Percentiles rank a stretch among this genome's conserved stretches.
phyloP scores from a whole-genome alignment of 2,113 vertebrate genomes.

The Piprites chloris region DNA sequence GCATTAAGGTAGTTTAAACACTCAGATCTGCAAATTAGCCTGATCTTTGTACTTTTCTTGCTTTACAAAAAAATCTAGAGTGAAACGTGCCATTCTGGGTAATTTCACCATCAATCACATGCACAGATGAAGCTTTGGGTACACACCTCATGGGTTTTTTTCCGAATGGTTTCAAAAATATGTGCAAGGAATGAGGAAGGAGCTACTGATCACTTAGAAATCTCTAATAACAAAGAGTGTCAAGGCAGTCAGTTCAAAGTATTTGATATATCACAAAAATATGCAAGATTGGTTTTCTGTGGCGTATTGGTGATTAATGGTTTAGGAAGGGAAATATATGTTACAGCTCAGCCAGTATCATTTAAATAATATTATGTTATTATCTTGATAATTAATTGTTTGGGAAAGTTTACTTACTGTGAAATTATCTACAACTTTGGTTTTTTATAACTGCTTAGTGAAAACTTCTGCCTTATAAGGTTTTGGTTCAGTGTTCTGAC shows the following conservation, averaged over 20 bases:
- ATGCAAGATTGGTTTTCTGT: not conserved
- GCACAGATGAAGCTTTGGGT: not conserved
- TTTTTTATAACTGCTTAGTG: not conserved
- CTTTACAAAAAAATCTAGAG: slow-evolving; percentile 1
- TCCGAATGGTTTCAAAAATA: not conserved
- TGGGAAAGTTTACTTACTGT: not conserved
- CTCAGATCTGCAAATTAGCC: slow-evolving; percentile 34
- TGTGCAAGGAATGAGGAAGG: not conserved
- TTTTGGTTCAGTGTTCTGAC: not conserved
- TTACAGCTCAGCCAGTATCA: not conserved
- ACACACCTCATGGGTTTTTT: fast-evolving
- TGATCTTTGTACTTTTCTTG: slow-evolving; percentile 2
- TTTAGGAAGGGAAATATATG: not conserved
- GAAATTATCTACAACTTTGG: not conserved
- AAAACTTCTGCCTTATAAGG: not conserved
- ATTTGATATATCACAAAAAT: not conserved
- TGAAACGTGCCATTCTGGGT: slow-evolving; percentile 23
- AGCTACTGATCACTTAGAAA: not conserved
- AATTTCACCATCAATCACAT: slow-evolving; percentile 9
- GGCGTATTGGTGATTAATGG: not conserved
- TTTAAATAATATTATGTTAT: not conserved
- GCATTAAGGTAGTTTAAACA: not conserved
- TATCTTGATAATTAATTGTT: not conserved
- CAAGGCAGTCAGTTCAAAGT: not conserved
- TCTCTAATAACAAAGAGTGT: not conserved